These are phyloP conservation scores for Falco peregrinus DNA, from an alignment of 2,797 vertebrate genomes.

Conservation along the genomic window DNA sequence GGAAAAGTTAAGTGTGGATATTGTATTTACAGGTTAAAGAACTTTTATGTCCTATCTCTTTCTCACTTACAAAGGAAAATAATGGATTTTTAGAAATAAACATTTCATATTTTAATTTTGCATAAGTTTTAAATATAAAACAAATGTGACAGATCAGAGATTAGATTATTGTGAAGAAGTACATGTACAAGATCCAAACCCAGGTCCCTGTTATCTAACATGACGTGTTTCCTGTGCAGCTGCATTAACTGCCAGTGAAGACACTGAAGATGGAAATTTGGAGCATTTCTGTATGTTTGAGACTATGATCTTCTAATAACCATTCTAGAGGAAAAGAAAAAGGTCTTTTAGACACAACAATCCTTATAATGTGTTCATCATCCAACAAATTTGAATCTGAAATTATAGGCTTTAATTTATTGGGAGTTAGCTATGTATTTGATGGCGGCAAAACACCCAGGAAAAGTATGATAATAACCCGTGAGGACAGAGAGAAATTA, in stretches of 20 bases:
- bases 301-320: background rate
- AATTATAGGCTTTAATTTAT: background rate
- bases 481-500: background rate
- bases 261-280: background rate
- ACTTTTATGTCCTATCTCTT: background rate
- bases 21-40: background rate
- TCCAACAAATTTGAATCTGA: background rate
- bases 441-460: background rate
- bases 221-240: background rate
- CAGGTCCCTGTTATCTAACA: background rate
- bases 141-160: background rate
- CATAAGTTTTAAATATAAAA: background rate
- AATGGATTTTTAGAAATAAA: background rate
- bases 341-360: background rate
- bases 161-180: background rate
- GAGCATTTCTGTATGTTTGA: background rate
- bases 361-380: background rate
- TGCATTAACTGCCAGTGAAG: background rate
- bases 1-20: background rate
- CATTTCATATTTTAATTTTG: background rate
- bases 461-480: constrained; percentile 13
- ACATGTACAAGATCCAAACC: background rate
- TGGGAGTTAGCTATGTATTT: background rate
- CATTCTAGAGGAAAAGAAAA: background rate
- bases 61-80: background rate